A percentile compares a stretch with the other conserved stretches of the same genome.
These are phyloP conservation scores for Hypomecis atomaria DNA, from an alignment of 2,888 invertebrate species.

Conservation along the genomic window DNA sequence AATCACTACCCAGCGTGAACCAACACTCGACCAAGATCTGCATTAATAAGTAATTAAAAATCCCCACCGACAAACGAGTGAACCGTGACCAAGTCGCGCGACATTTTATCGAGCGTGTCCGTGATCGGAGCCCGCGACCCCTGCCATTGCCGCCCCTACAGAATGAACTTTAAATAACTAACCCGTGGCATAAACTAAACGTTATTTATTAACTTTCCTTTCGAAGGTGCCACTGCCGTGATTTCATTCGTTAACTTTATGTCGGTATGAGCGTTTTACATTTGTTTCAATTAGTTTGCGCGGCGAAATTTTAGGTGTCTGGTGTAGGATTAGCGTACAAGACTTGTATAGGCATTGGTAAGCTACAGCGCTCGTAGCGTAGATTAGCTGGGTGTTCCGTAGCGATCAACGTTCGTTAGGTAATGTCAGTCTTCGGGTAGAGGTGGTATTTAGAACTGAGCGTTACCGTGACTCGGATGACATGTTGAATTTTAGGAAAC, in stretches of 20 bases:
- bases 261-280: conserved; percentile 31
- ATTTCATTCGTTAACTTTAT: conserved; percentile 40
- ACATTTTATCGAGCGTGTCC: conserved; percentile 42
- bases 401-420: too few relatives aligned
- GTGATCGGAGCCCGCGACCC: conserved; percentile 35
- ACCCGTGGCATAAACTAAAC: conserved; percentile 65
- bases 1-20: neutral
- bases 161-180: conserved; percentile 65
- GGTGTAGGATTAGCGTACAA: neutral
- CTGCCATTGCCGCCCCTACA: conserved; percentile 39
- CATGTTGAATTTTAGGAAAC: too few relatives aligned
- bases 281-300: conserved; percentile 37
- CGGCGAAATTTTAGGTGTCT: conserved; percentile 33
- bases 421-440: too few relatives aligned
- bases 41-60: conserved; percentile 32
- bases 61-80: conserved; percentile 21
- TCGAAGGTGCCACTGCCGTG: conserved; percentile 50
- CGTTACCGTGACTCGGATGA: too few relatives aligned
- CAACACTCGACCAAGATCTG: conserved; percentile 44
- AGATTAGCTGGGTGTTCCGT: too few relatives aligned
- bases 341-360: neutral
- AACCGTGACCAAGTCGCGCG: conserved; percentile 38
- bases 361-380: too few relatives aligned
- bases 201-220: conserved; percentile 66
- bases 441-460: too few relatives aligned